Percentiles rank a stretch among this genome's conserved stretches.
phyloP scores from a whole-genome alignment of 2,797 vertebrate genomes.

The Pygocentrus nattereri region DNA sequence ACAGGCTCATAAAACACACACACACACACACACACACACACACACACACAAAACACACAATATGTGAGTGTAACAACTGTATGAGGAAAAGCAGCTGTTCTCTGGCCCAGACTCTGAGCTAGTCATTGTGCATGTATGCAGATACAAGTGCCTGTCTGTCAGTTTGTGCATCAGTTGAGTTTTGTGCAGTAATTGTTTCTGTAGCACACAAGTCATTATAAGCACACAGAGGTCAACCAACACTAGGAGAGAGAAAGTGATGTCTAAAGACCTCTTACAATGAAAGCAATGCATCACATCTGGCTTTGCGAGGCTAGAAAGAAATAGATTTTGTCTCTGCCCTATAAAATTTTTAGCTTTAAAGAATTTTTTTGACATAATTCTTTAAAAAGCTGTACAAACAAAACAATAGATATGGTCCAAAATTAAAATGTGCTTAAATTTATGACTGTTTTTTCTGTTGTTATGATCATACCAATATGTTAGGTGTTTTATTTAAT shows the following conservation, averaged over 20 bases:
- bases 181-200: conserved; percentile 3
- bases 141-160: not conserved
- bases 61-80: conserved; percentile 54
- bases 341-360: no score
- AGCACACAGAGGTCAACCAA: conserved; percentile 10
- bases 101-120: conserved; percentile 21
- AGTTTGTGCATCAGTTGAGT: not conserved
- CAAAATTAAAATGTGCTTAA: no score
- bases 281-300: not conserved
- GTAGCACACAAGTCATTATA: conserved; percentile 24
- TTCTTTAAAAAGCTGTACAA: no score
- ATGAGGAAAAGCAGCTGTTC: conserved; percentile 42
- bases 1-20: conserved; percentile 71
- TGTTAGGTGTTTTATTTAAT: no score
- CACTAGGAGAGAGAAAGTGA: not conserved
- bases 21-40: conserved; percentile 30
- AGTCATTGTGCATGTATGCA: not conserved
- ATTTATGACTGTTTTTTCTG: no score
- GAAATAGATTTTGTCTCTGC: no score
- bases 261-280: not conserved
- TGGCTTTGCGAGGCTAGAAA: no score
- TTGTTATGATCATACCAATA: no score
- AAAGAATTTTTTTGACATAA: no score
- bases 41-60: conserved; percentile 42
- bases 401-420: no score